phyloP scores from a whole-genome alignment of 2,888 invertebrate genomes.

The Dynastes grantii region DNA sequence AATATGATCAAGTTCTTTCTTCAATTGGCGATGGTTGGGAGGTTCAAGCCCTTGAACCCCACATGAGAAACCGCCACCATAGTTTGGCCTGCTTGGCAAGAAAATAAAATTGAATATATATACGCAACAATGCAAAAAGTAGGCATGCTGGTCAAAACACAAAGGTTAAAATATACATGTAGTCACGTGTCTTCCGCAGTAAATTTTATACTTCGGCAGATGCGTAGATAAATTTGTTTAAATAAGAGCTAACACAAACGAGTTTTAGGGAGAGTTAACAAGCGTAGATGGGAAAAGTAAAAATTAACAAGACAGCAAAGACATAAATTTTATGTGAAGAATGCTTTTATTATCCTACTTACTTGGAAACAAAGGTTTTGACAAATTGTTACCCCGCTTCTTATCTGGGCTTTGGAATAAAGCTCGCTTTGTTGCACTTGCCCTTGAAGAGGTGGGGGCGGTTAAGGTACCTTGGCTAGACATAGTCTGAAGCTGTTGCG shows the following conservation, averaged over 20 bases:
- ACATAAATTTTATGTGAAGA: not conserved
- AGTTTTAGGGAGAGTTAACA: too few species aligned
- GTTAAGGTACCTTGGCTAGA: conserved; percentile 55
- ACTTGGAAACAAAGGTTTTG: conserved; percentile 49
- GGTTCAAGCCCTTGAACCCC: too few species aligned
- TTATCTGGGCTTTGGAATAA: conserved; percentile 81
- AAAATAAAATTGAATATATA: too few species aligned
- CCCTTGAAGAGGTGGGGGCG: conserved; percentile 55
- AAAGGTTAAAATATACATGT: not conserved
- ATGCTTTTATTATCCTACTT: conserved; percentile 23
- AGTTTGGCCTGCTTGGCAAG: too few species aligned
- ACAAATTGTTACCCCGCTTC: conserved; percentile 40
- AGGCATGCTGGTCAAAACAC: too few species aligned
- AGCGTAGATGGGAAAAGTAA: not conserved
- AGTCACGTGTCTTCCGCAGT: too few species aligned
- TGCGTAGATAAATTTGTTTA: not conserved
- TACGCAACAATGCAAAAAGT: too few species aligned
- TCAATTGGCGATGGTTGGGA: too few species aligned
- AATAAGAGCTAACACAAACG: too few species aligned
- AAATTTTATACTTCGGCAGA: not conserved
- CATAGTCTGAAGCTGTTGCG: conserved; percentile 55
- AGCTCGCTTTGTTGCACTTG: conserved; percentile 76
- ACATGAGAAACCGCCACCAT: too few species aligned
- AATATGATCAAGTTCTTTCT: too few species aligned
- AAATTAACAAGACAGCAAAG: not conserved